Base-by-base conservation (phyloP, 2,888 invertebrate genomes). In the Rhingia rostrata region DNA sequence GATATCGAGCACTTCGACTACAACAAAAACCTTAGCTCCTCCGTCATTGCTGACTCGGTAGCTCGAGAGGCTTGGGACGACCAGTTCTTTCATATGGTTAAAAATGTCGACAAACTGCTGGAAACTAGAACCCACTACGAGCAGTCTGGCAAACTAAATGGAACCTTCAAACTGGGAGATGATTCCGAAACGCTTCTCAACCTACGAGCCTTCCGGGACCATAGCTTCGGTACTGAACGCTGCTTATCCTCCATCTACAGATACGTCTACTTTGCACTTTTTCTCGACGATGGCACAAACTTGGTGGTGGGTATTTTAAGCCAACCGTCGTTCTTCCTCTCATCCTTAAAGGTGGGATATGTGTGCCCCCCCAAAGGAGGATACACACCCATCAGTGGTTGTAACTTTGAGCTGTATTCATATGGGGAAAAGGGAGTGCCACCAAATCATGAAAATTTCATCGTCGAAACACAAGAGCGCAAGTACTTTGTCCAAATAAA, bases 221-320 rank as follows among this genome's bases (percentile, higher is more conserved):
- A 97, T 88, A 96, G 96, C 86, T 96, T 95, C 93, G 96, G 95
- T 75, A 92, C 93, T 45, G 94, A 94, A 86, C 92, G 96, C 14
- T 95, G 96, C 88, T 96, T 96, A 94, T 93, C 93, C 45, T 90
- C 95, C 86, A 94, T 96, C 92, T 95, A 96, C 89, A 92, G 96
- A 10, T 96, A 96, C 90, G 95, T 94, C 3, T 95, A 96, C 90
- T 95, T 96, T 90, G 95, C 95, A 89, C 93, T 96, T 41, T 95
- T 95, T 89, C 92, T 96, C 64, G 93, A 94, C 47, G 94, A 96
- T 89, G 95, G 95, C 12, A 93, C 93, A 53, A 93, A 92, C 87
- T 93, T 95, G 84, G 93, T 94, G 74, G 93, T 96, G 0, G 96
- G 96, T 1, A 94, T 95, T 63, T 93, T 97, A 73, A 95, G 95